Evolutionary conservation across 2,888 invertebrate genomes (phyloP), one percentile per base, ranked within the genome.

Genomic region (Ornithoptera alexandrae): DNA sequence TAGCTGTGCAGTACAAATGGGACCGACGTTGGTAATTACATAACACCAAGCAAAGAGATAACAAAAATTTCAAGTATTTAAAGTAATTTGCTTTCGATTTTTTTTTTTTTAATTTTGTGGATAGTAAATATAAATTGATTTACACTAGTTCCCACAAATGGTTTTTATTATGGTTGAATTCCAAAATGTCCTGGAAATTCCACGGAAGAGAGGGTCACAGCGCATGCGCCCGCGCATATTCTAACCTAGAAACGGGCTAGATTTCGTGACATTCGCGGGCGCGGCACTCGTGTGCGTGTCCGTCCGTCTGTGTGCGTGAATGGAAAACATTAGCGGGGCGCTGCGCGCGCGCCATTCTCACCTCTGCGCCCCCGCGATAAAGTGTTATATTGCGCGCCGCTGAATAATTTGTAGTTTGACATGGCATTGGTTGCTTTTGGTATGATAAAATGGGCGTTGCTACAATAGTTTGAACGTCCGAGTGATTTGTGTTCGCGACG

Each of bases 171-270:
- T 10, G 7, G 39, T 42, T 56, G 46, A n/a, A 56, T 20, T 56
- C 6, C 12, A 39, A 39, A 18, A 64, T 65, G 12, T 67, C 67
- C 67, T 6, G 24, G 18, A 53, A 60, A 72, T 63, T 60, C 56
- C 69, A 62, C 36, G 72, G 73, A 36, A 18, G 65, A 70, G 79
- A 80, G 86, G 82, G 90, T 73, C 81, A 82, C 83, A 75, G 72
- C 68, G 80, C 72, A 73, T 77, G 86, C 89, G 88, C 88, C 80
- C 81, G 88, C 90, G 88, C 90, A 84, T 81, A 79, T 76, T 86
- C 85, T 90, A 92, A 90, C 92, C 92, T 92, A 92, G 87, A 90
- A 91, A 89, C 90, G 81, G 79, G 85, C 84, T 88, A 81, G 87
- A 90, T 91, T 91, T 92, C 89, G 91, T 91, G 92, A 91, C 91